A percentile compares a stretch with the other conserved stretches of the same genome.
Evolutionary conservation across 2,888 invertebrate genomes (phyloP).

Genomic region (Julus scandinavius): DNA sequence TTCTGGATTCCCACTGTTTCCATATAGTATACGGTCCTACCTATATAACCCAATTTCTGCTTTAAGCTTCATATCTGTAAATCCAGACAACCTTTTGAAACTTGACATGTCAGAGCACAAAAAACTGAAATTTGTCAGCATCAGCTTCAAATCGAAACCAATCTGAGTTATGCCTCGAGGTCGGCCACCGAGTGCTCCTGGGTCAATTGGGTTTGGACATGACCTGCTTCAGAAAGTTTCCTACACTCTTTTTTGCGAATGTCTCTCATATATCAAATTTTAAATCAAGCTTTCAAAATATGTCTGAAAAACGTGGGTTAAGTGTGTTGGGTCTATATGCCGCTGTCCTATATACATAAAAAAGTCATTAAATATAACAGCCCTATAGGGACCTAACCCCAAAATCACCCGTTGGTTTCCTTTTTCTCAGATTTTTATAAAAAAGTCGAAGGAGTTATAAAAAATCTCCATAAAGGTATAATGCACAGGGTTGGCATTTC

Average conservation of each 20-base stretch:
- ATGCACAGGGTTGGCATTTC: not conserved
- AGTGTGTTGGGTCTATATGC: not conserved
- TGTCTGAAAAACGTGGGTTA: not conserved
- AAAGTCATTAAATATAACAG: slow-evolving; percentile 34
- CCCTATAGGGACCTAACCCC: slow-evolving; percentile 14
- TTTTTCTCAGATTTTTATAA: slow-evolving; percentile 24
- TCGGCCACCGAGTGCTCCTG: not conserved
- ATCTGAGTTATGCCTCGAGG: not conserved
- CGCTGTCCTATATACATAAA: slow-evolving; percentile 35
- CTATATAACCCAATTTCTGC: slow-evolving; percentile 32
- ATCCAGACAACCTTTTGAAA: slow-evolving; percentile 42
- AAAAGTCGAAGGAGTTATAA: slow-evolving; percentile 37
- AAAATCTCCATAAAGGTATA: slow-evolving; percentile 40
- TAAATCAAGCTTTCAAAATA: slow-evolving; percentile 12
- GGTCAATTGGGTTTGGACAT: slow-evolving; percentile 43
- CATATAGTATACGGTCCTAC: not conserved
- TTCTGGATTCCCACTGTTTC: not conserved
- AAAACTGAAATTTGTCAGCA: slow-evolving; percentile 36
- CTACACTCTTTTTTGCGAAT: slow-evolving; percentile 26
- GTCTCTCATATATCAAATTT: slow-evolving; percentile 35
- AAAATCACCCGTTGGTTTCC: slow-evolving; percentile 44
- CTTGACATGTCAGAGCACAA: slow-evolving; percentile 16
- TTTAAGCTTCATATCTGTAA: not conserved
- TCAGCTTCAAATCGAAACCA: slow-evolving; percentile 3
- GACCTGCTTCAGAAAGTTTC: not conserved